Evolutionary conservation across 2,888 invertebrate species (phyloP), one percentile per base, ranked within the genome.

Genomic region (Troilus luridus): DNA sequence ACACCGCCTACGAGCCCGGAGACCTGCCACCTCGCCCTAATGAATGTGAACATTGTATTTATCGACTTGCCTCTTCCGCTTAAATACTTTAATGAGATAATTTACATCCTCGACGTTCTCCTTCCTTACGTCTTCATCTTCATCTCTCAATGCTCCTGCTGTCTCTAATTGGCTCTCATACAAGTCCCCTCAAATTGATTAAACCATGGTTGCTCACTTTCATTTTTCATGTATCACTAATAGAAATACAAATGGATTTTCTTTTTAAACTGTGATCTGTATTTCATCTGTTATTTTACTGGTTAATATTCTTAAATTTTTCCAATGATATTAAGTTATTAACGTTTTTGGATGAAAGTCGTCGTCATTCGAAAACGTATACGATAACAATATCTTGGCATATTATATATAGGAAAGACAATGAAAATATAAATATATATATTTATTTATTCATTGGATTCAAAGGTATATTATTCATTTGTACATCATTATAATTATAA

Each of bases 21-120:
- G 59, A 88, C 59, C 88, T 41, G 41, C 89, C 89, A 60, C 62
- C 62, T 54, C 89, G 62, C 89, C 62, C 89, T 89, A 89, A 89
- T 89, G 89, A 89, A 89, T 89, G 21, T 56, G 54, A 89, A 64
- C 89, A 89, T 64, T 67, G 89, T 89, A 89, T 89, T 89, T 89
- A 89, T 89, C n/a, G 89, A 62, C 56, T 58, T 7, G 89, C 2
- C 41, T 41, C 41, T 41, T 67, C 64, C 89, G 7, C 67, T 89
- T 54, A 27, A 89, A 67, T 89, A 8, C 89, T 64, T 54, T 89
- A 89, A 89, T 89, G 89, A 89, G 89, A 89, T 89, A 60, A 89
- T 89, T 89, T 89, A 89, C 89, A 89, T 89, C 81, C 81, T 81
- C 62, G 21, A 24, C 6, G 11, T 60, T 88, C 88, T 67, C 54